Evolutionary conservation across 2,113 vertebrate species (phyloP), one percentile per base, ranked within the genome.

Genomic region (Campylomormyrus tamandua): DNA sequence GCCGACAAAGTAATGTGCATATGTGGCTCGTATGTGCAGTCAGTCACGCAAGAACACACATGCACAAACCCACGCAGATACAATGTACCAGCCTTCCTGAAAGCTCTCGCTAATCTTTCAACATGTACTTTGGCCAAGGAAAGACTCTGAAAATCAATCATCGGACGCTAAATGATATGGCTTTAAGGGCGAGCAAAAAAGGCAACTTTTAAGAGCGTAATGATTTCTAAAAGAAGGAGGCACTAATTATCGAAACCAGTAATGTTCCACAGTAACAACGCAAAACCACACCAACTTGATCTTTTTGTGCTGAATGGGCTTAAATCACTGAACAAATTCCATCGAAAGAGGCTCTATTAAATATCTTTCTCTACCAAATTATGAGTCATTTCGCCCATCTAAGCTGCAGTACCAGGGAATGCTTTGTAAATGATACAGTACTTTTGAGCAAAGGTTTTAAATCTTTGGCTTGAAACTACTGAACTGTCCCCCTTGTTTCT

Each of bases 351-450:
- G 58, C 56, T 90, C 87, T 90, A 88, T 89, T 91, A 90, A 92
- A 90, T 91, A 70, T 88, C 83, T 89, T 84, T 90, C 58, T 48
- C 50, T 90, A 88, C 88, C 87, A 90, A 90, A 83, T 90, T 56
- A 92, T 94, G 94, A 95, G 94, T 95, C 94, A 95, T 92, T 94
- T 90, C 93, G 89, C 83, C 94, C 94, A 87, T 93, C 94, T 94
- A 94, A 95, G 95, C 92, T 87, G 89, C 91, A 89, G 90, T 93
- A 86, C 91, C 49, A n/a, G 91, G 89, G 93, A 94, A 93, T 92
- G 92, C 93, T 95, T 93, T 96, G 95, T 94, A 96, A 95, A 92
- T 39, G 94, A 95, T 94, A 93, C 74, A 92, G 92, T 90, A 89
- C 39, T 91, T 92, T 92, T 66, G 31, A 92, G 91, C 91, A 89